phyloP scores from a whole-genome alignment of 2,113 vertebrate species.

The Toxostoma redivivum region DNA sequence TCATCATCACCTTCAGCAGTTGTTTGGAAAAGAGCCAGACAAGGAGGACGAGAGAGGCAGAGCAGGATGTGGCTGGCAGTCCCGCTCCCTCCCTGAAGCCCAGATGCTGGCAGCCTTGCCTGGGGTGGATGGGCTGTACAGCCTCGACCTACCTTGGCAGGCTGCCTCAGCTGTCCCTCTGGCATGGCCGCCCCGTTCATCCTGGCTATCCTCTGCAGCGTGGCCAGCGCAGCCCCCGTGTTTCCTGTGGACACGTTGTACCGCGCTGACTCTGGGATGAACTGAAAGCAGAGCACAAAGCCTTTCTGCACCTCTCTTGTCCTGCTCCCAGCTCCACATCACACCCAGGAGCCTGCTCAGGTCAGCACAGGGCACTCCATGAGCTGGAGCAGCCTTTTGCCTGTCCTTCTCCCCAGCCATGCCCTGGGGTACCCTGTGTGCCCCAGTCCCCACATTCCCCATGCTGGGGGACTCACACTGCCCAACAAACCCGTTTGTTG shows the following conservation, averaged over 20 bases:
- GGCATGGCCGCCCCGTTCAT: slow-evolving; percentile 80
- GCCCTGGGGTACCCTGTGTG: accelerated
- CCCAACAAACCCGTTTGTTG: not conserved
- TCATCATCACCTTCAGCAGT: not conserved
- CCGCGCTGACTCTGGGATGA: slow-evolving; percentile 91
- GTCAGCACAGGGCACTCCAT: not conserved
- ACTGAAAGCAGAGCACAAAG: slow-evolving; percentile 67
- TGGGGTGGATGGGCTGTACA: accelerated
- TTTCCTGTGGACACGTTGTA: slow-evolving; percentile 87
- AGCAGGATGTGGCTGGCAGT: accelerated
- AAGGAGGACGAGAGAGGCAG: not conserved
- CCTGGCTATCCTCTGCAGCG: slow-evolving; percentile 79
- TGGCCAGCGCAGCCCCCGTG: slow-evolving; percentile 69
- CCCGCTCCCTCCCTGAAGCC: accelerated
- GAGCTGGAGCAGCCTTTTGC: not conserved
- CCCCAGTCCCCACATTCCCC: not conserved
- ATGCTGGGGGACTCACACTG: not conserved
- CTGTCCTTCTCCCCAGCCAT: not conserved
- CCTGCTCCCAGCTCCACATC: not conserved
- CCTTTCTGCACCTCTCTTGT: not conserved
- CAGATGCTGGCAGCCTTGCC: accelerated
- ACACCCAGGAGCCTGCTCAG: accelerated
- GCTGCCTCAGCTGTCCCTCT: slow-evolving; percentile 79
- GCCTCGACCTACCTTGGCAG: slow-evolving; percentile 63
- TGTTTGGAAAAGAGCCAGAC: not conserved